phyloP scores from a whole-genome alignment of 2,888 invertebrate species.

The Onthophagus sagittarius region DNA sequence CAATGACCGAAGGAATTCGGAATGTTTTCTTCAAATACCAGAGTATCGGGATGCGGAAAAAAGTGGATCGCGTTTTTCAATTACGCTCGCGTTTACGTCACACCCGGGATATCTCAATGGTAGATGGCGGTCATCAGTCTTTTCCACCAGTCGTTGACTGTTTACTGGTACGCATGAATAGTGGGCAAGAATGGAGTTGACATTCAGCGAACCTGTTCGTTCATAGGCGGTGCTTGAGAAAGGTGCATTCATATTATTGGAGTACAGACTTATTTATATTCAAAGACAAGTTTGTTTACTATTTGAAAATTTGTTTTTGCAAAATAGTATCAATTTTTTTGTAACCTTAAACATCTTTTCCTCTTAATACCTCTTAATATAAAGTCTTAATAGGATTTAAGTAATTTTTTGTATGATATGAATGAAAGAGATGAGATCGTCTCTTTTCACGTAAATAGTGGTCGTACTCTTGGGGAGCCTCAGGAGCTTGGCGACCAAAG shows the following conservation, averaged over 20 bases:
- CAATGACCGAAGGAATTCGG: neutral
- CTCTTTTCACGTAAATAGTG: neutral
- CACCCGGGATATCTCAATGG: neutral
- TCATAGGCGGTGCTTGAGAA: neutral
- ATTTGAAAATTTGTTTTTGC: too few species aligned
- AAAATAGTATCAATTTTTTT: too few species aligned
- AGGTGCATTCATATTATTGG: neutral
- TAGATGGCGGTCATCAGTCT: neutral
- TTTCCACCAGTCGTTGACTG: neutral
- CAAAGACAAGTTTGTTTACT: neutral
- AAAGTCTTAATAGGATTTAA: too few species aligned
- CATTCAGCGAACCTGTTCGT: neutral
- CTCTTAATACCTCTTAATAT: too few species aligned
- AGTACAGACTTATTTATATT: neutral
- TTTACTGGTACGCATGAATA: neutral
- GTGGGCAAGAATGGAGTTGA: neutral
- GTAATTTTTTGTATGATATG: too few species aligned
- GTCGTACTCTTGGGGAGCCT: neutral
- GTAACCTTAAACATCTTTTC: too few species aligned
- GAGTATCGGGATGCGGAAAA: neutral
- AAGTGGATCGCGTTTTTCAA: neutral
- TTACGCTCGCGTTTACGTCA: neutral
- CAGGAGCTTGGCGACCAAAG: slow-evolving; percentile 14
- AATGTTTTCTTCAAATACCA: neutral
- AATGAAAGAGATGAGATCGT: too few species aligned